phyloP scores from a whole-genome alignment of 2,888 invertebrate species.

The Conus canariensis region DNA sequence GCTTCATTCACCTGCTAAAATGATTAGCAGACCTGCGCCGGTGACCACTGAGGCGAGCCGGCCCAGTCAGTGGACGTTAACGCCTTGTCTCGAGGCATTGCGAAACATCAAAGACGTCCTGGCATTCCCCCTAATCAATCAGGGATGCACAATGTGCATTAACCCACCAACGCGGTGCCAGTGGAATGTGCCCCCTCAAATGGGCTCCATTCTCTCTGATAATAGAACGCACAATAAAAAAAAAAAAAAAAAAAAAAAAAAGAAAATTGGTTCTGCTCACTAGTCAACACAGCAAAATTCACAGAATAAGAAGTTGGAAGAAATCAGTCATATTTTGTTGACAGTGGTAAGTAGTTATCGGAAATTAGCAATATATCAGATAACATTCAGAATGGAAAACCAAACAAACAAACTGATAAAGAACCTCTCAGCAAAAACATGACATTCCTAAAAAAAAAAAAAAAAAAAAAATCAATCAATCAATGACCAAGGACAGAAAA shows the following conservation, averaged over 20 bases:
- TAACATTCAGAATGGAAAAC: no score
- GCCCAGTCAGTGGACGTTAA: conserved; percentile 6
- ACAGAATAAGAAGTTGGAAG: no score
- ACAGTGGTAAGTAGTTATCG: no score
- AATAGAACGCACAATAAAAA: background rate
- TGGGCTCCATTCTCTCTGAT: no score
- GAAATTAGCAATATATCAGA: no score
- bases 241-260: background rate
- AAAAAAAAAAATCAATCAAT: no score
- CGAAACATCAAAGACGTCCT: background rate
- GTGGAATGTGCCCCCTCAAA: conserved; percentile 7
- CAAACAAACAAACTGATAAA: no score
- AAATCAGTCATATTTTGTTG: no score
- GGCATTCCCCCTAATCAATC: background rate
- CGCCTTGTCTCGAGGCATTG: background rate
- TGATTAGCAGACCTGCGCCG: background rate
- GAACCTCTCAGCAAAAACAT: no score
- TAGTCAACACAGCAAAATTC: no score
- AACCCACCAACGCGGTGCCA: conserved; percentile 6
- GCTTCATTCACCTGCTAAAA: background rate
- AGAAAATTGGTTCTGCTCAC: background rate
- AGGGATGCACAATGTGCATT: background rate
- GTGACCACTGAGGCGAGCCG: background rate
- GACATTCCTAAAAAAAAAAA: no score
- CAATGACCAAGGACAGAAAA: no score